Base-by-base conservation (phyloP, 2,888 invertebrate species). In the Drosophila buzzatii region DNA sequence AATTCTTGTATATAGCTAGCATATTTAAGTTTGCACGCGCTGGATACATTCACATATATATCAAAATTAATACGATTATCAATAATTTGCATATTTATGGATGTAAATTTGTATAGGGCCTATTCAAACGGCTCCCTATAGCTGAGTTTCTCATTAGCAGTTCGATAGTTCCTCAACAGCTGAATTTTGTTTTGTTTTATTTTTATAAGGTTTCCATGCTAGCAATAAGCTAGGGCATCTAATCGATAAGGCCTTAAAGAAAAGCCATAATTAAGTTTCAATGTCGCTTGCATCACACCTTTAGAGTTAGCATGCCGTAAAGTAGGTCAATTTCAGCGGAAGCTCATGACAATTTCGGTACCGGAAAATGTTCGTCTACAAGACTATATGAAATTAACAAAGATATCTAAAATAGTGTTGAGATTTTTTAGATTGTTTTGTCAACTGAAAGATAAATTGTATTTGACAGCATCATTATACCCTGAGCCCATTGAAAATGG, bases 241-340 rank as follows among this genome's bases (percentile, higher is more conserved):
- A 69, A 65, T 20, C 53, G 52, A 71, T 68, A 37, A 56, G 73
- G 27, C 81, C 81, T 86, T 73, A 39, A 71, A 69, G 77, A 88
- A 74, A 90, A 72, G 55, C 58, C 65, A 70, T 90, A 80, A 84
- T 85, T 65, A 66, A 63, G 58, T 63, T 51, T 67, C 84, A 90
- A 89, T 83, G 90, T 52, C 89, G 76, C n/a, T 35, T 59, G 27
- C 44, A 42, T 52, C 53, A 79, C 55, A 37, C 51, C 33, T 35
- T 39, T 2, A 20, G 18, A 61, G 33, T 42, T 55, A 20, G 18
- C n/a, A 35, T 51, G 33, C 20, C 39, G 18, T n/a, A 12, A 76
- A 69, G 39, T 75, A 41, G 76, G 68, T 61, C 69, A 58, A 51
- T 41, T 49, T 45, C 44, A 18, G 44, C 72, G 68, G 68, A 69